These are phyloP conservation scores for Podocnemis expansa DNA, from an alignment of 2,113 vertebrate species.

Conservation along the genomic window DNA sequence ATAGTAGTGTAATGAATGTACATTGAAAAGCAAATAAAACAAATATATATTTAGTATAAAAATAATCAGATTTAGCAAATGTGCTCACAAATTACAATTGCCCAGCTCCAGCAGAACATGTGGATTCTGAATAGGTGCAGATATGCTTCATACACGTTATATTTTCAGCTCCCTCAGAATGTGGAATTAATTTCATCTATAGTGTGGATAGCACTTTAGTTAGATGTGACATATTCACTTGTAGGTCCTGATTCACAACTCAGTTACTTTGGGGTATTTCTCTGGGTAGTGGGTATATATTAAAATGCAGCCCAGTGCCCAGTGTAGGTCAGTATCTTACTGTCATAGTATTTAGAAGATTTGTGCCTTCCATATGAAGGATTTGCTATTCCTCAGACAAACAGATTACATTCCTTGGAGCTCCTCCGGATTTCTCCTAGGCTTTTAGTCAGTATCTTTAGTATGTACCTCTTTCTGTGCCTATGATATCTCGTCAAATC, in stretches of 20 bases:
- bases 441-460: not conserved
- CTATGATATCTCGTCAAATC: not conserved
- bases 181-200: not conserved
- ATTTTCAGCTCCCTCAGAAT: not conserved
- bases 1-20: not conserved
- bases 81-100: not conserved
- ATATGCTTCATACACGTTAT: not conserved
- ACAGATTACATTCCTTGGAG: not conserved
- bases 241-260: not conserved
- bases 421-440: not conserved
- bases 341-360: rapidly evolving
- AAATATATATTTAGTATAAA: not conserved
- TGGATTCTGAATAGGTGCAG: too few species aligned
- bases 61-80: not conserved
- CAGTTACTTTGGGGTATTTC: not conserved
- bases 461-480: not conserved
- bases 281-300: not conserved
- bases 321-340: not conserved
- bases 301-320: not conserved
- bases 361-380: not conserved
- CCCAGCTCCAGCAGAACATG: not conserved
- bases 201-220: not conserved
- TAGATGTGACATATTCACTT: rapidly evolving
- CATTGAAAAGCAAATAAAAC: not conserved
- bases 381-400: not conserved